phyloP scores from a whole-genome alignment of 2,888 invertebrate genomes.

The Drosophila bunnanda region DNA sequence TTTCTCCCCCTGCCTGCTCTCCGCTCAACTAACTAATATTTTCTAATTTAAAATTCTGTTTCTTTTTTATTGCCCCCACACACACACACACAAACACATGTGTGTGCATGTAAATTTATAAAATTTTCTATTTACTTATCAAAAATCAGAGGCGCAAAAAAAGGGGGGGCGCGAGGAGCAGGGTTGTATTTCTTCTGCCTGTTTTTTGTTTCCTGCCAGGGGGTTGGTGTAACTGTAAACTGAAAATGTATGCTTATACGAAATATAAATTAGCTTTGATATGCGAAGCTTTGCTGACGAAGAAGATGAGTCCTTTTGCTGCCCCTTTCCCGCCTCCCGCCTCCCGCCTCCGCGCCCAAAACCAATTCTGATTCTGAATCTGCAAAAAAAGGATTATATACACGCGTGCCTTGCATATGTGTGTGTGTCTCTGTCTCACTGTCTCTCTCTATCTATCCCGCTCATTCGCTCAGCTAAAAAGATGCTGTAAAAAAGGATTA shows the following conservation, averaged over 20 bases:
- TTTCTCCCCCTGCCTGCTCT: not conserved
- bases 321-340: not conserved
- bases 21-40: constrained; percentile 72
- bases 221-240: constrained; percentile 31
- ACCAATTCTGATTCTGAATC: constrained; percentile 1
- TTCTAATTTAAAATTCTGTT: constrained; percentile 81
- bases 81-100: constrained; percentile 11
- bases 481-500: constrained; percentile 81
- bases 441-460: constrained; percentile 34
- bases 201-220: not conserved
- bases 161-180: not conserved
- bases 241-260: constrained; percentile 78
- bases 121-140: constrained; percentile 80
- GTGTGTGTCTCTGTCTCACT: constrained; percentile 1
- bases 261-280: constrained; percentile 81
- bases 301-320: constrained; percentile 41
- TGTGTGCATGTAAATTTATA: constrained; percentile 70
- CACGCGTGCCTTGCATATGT: constrained; percentile 57
- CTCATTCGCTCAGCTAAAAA: constrained; percentile 53
- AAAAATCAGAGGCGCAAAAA: constrained; percentile 68
- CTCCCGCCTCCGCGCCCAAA: not conserved
- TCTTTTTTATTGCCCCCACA: constrained; percentile 71
- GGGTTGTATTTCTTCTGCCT: constrained; percentile 27
- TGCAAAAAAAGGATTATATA: constrained; percentile 79
- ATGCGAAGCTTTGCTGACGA: constrained; percentile 76